Base-by-base conservation (phyloP, 2,113 vertebrate species). In the Phyllopteryx taeniolatus region DNA sequence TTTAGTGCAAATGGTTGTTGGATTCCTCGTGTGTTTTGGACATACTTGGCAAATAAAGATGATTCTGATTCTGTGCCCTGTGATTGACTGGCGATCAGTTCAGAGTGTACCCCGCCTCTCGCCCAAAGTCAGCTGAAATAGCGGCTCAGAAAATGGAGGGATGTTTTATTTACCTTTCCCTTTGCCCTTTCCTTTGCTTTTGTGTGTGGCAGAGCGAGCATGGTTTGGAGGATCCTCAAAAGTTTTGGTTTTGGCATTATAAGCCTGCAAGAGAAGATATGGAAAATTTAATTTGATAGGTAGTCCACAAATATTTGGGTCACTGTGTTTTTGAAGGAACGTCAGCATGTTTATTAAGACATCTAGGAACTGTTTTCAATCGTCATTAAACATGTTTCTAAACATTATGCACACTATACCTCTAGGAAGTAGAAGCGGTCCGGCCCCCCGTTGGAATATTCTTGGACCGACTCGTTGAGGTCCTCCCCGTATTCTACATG, bases 141-240 rank as follows among this genome's bases (percentile, higher is more conserved):
- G 35, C 35, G 35, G 35, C 4, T 39, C 35, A 39, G 35, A 39
- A 39, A 39, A 39, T 39, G 35, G 35, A 39, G 1, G 35, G 35
- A 3, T 6, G 35, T 39, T 39, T 39, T 39, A 17, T 13, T 67
- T 76, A 96, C 96, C 97, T 95, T 98, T 99, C 6, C 97, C 97
- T 78, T 99, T 99, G 1, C 97, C 97, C 62, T 97, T 97, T 8
- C 96, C 95, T 72, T 99, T 99, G 63, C 97, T 96, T 87, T 97
- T 98, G 43, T 92, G 89, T 11, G 93, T 90, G 0, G 93, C 90
- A 42, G 91, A 96, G 22, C 98, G 95, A 6, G 98, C 97, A 0
- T 98, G 94, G 85, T 99, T 98, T 5, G 98, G 97, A 17, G 97
- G 97, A 72, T 99, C 97, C 75, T 99, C 98, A 46, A 97, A 99